Evolutionary conservation across 2,797 vertebrate species (phyloP), one percentile per base, ranked within the genome.

Genomic region (Lacerta bilineata): DNA sequence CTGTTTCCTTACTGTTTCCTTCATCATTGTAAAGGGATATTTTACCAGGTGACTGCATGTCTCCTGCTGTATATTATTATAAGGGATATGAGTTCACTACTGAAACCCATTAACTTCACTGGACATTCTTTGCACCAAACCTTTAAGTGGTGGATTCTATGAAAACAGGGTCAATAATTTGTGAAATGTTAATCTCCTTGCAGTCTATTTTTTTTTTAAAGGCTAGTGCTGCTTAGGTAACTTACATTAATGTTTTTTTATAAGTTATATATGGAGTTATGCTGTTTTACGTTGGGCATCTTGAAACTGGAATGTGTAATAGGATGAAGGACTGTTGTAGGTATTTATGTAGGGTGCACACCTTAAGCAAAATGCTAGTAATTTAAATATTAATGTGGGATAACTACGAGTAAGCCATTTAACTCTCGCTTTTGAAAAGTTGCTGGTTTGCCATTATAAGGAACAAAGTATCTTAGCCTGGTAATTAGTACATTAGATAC

Each of bases 401-500:
- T 89, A 85, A 83, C 76, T 41, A 43, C 90, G 43, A 81, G 15
- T 86, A 82, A 88, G 79, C 20, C 76, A 27, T 83, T 90, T 81
- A 80, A 89, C 15, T 33, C 13, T 72, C 4, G 18, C 25, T 46
- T 72, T 78, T 86, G 15, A 39, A n/a, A 83, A 80, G 64, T 46
- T 85, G 36, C 91, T 93, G 93, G 43, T 55, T 90, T 89, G 8
- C 55, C 1, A 87, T 87, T 36, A 92, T 55, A 55, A 55, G 84
- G 84, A 91, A 90, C 90, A 75, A 79, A 72, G 68, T 95, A 82
- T 94, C 55, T 71, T 92, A 36, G 66, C 76, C 46, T 4, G 72
- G 90, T 91, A 77, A 92, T 94, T 85, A 91, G 89, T 85, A 90
- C 29, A 72, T 86, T 91, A 61, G 83, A 87, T 91, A 72, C 50